phyloP scores from a whole-genome alignment of 2,113 vertebrate species.

The Callorhinus ursinus region DNA sequence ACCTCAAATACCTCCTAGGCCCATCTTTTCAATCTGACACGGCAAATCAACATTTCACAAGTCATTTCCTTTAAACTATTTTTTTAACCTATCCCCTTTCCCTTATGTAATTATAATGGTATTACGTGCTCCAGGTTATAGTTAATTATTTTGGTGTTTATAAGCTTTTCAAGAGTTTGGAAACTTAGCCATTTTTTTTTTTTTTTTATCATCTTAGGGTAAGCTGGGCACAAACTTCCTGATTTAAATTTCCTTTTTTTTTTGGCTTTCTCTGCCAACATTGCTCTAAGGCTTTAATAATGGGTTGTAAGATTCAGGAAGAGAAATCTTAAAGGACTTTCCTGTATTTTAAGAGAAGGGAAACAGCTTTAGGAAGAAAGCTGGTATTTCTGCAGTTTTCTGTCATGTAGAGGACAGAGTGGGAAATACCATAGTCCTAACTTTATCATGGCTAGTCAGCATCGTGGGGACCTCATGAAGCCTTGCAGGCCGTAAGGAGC shows the following conservation, averaged over 20 bases:
- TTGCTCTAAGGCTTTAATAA: constrained; percentile 10
- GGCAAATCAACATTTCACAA: background rate
- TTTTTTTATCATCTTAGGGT: constrained; percentile 13
- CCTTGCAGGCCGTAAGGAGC: no score
- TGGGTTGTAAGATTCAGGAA: background rate
- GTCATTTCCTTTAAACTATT: constrained; percentile 17
- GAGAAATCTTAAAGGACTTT: background rate
- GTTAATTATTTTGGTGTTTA: constrained; percentile 43
- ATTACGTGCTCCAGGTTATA: constrained; percentile 29
- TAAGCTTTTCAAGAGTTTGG: constrained; percentile 44
- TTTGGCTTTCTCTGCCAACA: background rate
- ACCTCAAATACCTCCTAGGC: background rate
- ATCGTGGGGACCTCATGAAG: background rate
- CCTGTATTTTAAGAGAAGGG: background rate
- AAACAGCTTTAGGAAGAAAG: background rate
- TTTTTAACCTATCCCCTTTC: background rate
- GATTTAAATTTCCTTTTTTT: background rate
- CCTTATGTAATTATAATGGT: constrained; percentile 27
- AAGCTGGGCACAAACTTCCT: background rate
- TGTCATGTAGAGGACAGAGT: background rate
- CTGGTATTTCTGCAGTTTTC: background rate
- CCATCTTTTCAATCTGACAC: background rate
- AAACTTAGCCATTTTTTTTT: constrained; percentile 18
- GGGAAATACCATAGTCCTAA: background rate
- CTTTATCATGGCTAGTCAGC: background rate